These are phyloP conservation scores for Nephila pilipes DNA, from an alignment of 1,140 invertebrate species.

Conservation along the genomic window DNA sequence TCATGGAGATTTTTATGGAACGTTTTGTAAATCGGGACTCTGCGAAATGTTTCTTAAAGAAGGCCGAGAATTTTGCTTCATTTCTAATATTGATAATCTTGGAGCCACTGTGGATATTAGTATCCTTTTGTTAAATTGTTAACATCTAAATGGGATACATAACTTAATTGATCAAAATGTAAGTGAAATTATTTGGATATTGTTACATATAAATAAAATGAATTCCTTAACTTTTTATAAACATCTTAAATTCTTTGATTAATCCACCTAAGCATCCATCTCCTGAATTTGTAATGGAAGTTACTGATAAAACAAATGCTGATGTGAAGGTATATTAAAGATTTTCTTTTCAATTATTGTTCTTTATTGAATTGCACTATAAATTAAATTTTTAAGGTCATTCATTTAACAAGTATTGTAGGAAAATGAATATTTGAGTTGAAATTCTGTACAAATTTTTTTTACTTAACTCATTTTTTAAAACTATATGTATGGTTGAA, in stretches of 20 bases:
- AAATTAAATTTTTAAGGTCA: too few relatives aligned
- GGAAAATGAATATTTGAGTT: too few relatives aligned
- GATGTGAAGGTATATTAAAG: conserved; percentile 92
- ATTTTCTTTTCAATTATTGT: too few relatives aligned
- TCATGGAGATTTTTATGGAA: conserved; percentile 99
- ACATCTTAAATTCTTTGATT: conserved; percentile 89
- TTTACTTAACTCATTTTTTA: too few relatives aligned
- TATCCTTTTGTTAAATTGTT: conserved; percentile 77
- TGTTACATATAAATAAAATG: neutral
- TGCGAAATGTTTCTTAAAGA: conserved; percentile 93
- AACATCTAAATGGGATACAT: neutral
- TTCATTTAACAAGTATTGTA: too few relatives aligned
- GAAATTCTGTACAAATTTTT: too few relatives aligned
- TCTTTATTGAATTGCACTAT: too few relatives aligned
- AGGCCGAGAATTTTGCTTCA: conserved; percentile 96
- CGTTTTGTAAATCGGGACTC: conserved; percentile 96
- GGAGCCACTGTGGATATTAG: conserved; percentile 98
- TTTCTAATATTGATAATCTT: conserved; percentile 99
- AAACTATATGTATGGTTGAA: too few relatives aligned
- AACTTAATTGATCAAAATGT: neutral
- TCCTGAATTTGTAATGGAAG: conserved; percentile 99
- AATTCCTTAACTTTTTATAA: conserved; percentile 77
- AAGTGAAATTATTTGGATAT: neutral
- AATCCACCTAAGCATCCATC: conserved; percentile 79
- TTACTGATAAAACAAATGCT: conserved; percentile 99